Conservation (phyloP, 1,140 invertebrate genomes). For the Rhopalosiphum maidis region DNA sequence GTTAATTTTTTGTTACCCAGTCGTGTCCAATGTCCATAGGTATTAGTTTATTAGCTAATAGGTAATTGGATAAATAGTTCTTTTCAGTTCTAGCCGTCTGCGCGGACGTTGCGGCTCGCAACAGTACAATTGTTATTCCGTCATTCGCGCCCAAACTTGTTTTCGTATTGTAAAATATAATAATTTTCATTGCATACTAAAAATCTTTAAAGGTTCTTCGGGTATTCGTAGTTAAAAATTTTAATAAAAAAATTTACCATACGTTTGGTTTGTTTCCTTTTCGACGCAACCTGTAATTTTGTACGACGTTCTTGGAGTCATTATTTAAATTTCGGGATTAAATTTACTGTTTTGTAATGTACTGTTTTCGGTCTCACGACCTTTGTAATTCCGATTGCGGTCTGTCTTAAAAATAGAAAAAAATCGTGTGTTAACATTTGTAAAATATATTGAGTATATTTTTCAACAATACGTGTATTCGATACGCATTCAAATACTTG, state of each 20-base stretch:
- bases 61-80: background rate
- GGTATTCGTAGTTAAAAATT: background rate
- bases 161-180: background rate
- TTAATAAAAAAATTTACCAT: background rate
- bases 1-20: slow-evolving; percentile 33
- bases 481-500: slow-evolving; percentile 8
- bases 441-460: background rate
- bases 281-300: background rate
- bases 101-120: background rate
- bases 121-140: background rate
- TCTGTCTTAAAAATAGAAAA: slow-evolving; percentile 43
- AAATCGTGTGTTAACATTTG: background rate
- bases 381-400: slow-evolving; percentile 27
- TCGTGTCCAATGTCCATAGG: slow-evolving; percentile 15
- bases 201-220: background rate
- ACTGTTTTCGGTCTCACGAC: slow-evolving; percentile 12
- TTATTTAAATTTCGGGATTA: background rate
- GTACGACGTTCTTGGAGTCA: background rate
- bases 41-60: background rate
- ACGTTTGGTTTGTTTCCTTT: background rate
- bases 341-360: background rate
- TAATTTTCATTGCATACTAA: background rate
- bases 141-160: background rate
- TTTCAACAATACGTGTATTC: background rate
- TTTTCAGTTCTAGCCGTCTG: background rate